Evolutionary conservation across 2,113 vertebrate species (phyloP).

Genomic region (Boulengeromyrus knoepffleri): DNA sequence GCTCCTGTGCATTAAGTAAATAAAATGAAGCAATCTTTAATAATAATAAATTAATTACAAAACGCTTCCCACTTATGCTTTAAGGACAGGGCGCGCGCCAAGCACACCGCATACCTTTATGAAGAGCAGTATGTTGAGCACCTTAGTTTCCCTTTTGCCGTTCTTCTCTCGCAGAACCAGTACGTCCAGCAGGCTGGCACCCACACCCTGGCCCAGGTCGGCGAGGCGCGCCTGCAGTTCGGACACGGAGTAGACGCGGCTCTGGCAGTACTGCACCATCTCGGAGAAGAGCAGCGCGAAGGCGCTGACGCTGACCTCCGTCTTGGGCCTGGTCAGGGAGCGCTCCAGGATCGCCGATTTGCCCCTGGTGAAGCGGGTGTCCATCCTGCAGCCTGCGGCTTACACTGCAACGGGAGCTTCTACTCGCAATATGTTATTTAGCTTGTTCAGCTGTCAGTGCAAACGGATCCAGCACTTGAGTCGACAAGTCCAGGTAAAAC

Average conservation of each 20-base stretch:
- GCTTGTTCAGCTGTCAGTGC: neutral
- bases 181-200: slow-evolving; percentile 76
- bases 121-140: slow-evolving; percentile 76
- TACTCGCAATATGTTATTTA: neutral
- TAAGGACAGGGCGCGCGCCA: no score
- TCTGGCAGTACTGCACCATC: slow-evolving; percentile 94
- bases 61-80: no score
- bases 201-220: slow-evolving; percentile 78
- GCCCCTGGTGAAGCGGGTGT: slow-evolving; percentile 79
- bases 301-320: slow-evolving; percentile 77
- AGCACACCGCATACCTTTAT: slow-evolving; percentile 51
- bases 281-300: slow-evolving; percentile 89
- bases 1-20: neutral
- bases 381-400: slow-evolving; percentile 57
- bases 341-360: slow-evolving; percentile 84
- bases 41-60: neutral
- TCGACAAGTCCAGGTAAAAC: neutral
- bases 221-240: slow-evolving; percentile 85
- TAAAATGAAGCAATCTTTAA: neutral
- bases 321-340: slow-evolving; percentile 71
- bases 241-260: slow-evolving; percentile 82
- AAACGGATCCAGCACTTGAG: neutral
- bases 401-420: neutral
- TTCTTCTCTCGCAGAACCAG: slow-evolving; percentile 81
- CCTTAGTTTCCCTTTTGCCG: slow-evolving; percentile 80